Evolutionary conservation across 2,797 vertebrate species (phyloP), one percentile per base, ranked within the genome.

Genomic region (Rhabdomys pumilio): DNA sequence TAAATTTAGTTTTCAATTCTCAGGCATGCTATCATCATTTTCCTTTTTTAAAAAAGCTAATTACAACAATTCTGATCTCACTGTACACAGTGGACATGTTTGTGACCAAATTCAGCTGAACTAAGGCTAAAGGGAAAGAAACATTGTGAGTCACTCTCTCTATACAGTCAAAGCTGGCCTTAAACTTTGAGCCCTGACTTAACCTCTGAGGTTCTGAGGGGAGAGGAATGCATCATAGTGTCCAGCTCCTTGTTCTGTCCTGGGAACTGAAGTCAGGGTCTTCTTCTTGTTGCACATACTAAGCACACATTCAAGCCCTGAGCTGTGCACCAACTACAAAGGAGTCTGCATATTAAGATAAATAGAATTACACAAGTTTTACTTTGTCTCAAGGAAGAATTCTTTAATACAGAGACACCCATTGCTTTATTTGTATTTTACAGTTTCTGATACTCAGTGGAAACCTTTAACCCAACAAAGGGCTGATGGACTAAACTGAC

Each of bases 371-470:
- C 10, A 76, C 12, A 41, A 17, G 17, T 12, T 59, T 72, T 67
- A 41, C 80, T 90, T 88, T 85, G 72, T 77, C 53, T 88, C 87
- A 79, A 75, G 50, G 47, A 57, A 91, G 55, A 9, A 86, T 67
- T 96, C 53, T 84, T 95, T 91, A 92, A 85, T 73, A 89, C 2
- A 91, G 61, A 94, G 14, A 89, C 47, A 53, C n/a, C 14, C 50
- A 3, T 47, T 29, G 26, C 41, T 73, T 41, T 57, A 69, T 38
- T n/a, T 24, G 63, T 17, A 55, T 41, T 88, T 65, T 76, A 76
- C 53, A 69, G 2, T 73, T 94, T 94, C 75, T 91, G 38, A 61
- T 89, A 85, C n/a, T 88, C 57, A 75, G 44, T 13, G 12, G 20
- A 90, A 87, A 73, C 24, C 41, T 84, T 63, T 53, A 53, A 50